These are phyloP conservation scores for Pelosia muscerda DNA, from an alignment of 2,888 invertebrate species.

Conservation along the genomic window DNA sequence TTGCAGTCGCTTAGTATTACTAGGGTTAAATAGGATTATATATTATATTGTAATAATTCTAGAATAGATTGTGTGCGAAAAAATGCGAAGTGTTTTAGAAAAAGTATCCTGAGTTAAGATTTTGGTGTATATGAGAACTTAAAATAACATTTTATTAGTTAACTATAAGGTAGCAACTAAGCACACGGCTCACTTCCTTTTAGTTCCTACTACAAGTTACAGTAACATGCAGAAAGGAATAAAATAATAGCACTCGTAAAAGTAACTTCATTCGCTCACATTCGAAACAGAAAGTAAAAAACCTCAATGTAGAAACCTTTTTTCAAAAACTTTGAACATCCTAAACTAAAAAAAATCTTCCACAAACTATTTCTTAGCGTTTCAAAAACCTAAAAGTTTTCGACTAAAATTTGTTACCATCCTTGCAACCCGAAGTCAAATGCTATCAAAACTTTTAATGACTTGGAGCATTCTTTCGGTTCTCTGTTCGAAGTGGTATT, in stretches of 20 bases:
- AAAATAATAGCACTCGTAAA: not conserved
- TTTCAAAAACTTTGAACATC: slow-evolving; percentile 23
- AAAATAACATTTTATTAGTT: not conserved
- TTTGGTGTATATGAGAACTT: too few relatives aligned
- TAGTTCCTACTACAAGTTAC: not conserved
- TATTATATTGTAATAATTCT: too few relatives aligned
- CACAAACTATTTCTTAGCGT: slow-evolving; percentile 57
- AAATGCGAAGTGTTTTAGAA: too few relatives aligned
- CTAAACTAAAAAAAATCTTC: slow-evolving; percentile 39
- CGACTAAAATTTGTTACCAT: slow-evolving; percentile 78
- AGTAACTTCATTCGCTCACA: not conserved
- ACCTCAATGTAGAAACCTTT: not conserved
- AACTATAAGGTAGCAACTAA: not conserved
- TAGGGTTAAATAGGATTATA: too few relatives aligned
- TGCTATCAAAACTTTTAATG: slow-evolving; percentile 86
- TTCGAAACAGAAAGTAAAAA: not conserved
- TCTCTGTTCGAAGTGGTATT: slow-evolving; percentile 84
- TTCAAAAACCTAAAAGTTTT: slow-evolving; percentile 68
- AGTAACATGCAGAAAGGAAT: not conserved
- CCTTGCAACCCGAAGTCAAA: slow-evolving; percentile 76
- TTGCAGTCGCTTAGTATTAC: too few relatives aligned
- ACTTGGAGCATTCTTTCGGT: slow-evolving; percentile 84
- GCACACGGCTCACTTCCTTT: not conserved
- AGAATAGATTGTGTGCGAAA: too few relatives aligned
- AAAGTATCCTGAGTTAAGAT: too few relatives aligned